Evolutionary conservation across 2,113 vertebrate genomes (phyloP).

Genomic region (Coptodon bakossiorum): DNA sequence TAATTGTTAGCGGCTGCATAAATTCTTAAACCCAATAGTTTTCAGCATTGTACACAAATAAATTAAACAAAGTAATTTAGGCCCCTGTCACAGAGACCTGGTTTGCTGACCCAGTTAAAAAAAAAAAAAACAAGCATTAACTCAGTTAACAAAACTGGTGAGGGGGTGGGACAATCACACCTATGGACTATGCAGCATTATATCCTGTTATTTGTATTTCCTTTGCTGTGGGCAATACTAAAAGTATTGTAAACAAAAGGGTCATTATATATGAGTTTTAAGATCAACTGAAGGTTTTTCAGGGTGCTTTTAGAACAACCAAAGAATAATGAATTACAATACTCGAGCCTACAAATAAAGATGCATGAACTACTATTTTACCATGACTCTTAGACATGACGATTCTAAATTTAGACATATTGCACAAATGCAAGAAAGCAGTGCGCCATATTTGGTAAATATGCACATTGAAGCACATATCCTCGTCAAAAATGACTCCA

Average conservation of each 20-base stretch:
- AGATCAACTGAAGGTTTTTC: not conserved
- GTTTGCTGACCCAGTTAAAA: not conserved
- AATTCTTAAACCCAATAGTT: not conserved
- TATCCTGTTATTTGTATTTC: not conserved
- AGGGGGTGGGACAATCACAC: accelerated
- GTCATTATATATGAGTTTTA: not conserved
- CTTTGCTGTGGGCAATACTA: not conserved
- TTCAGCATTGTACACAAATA: not conserved
- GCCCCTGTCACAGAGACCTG: not conserved
- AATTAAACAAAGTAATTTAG: not conserved
- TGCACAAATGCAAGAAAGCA: not conserved
- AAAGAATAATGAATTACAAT: not conserved
- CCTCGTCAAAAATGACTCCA: not conserved
- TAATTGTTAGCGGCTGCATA: not conserved
- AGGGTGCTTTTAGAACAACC: not conserved
- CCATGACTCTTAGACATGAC: not conserved
- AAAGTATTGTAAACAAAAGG: not conserved
- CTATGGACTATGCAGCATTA: not conserved
- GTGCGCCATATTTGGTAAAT: not conserved
- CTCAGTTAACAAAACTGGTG: not conserved
- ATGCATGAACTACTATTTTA: not conserved
- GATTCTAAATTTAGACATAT: not conserved
- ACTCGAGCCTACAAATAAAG: not conserved
- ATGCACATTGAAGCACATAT: not conserved
- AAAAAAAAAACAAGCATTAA: not conserved